Base-by-base conservation (phyloP, 2,113 vertebrate species). In the Hemiprocne comata region DNA sequence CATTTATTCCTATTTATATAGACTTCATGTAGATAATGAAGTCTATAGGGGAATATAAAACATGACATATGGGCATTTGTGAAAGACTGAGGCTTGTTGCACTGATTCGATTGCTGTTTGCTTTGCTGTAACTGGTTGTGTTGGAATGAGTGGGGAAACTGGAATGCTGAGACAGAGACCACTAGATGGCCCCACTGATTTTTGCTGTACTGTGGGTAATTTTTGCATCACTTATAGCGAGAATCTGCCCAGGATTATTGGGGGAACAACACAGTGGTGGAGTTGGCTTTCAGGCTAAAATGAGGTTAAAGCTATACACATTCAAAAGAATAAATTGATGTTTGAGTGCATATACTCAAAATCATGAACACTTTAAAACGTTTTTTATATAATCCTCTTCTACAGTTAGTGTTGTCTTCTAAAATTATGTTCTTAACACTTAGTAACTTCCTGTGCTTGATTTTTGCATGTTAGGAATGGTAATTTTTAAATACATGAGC, bases 111-210 rank as follows among this genome's bases (percentile, higher is more conserved):
- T 81, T 55, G 48, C 64, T 86, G 19, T 76, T 91, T 40, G 48
- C 10, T 70, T 34, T 58, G 25, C 42, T 84, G 1, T 36, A 31
- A 57, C 24, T 86, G 72, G 31, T 71, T 44, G 7, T 84, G 92
- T 88, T 65, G 65, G 50, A 64, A 18, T 20, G 64, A 33, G 24
- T 92, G 95, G 85, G 77, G 31, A 53, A 36, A n/a, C n/a, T 67
- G 84, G 90, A 64, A 17, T 50, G 36, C n/a, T 1, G 26, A 67
- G 42, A 18, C 21, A 71, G 53, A 91, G 61, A 69, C 95, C 93
- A 94, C 88, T 95, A 97, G 95, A 61, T 96, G 95, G 95, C 93
- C 89, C 92, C 93, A 85, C 88, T 44, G 57, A 8, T 88, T 96
- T 83, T 93, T 93, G 19, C 10, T 76, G 64, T 81, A 2, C 33